A percentile compares a stretch with the other conserved stretches of the same genome.
These are phyloP conservation scores for Arizona elegans DNA, from an alignment of 2,113 vertebrate genomes.

Conservation along the genomic window DNA sequence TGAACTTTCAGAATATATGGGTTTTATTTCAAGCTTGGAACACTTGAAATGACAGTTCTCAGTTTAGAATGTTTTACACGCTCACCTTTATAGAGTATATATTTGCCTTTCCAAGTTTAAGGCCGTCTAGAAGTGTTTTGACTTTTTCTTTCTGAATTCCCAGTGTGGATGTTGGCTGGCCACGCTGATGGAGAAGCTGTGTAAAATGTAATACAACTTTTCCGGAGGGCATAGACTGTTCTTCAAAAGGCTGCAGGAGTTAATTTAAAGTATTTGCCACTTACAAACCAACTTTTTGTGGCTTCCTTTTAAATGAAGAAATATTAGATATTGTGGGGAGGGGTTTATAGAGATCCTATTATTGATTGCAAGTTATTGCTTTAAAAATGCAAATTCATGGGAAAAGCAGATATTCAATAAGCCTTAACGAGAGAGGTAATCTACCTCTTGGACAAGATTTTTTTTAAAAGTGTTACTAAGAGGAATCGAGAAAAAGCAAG, in stretches of 20 bases:
- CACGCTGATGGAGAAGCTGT: background rate
- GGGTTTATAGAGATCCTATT: background rate
- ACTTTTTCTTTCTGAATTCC: background rate
- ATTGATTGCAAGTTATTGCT: background rate
- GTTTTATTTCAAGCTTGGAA: background rate
- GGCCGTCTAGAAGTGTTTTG: background rate
- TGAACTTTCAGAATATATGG: background rate
- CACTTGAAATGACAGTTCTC: background rate
- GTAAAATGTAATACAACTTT: background rate
- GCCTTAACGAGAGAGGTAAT: background rate
- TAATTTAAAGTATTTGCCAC: background rate
- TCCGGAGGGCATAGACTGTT: background rate
- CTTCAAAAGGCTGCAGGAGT: background rate
- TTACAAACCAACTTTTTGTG: background rate
- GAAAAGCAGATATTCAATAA: background rate
- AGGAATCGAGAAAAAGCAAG: background rate
- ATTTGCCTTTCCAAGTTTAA: background rate
- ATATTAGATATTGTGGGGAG: background rate
- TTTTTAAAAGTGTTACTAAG: background rate
- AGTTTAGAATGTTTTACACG: background rate
- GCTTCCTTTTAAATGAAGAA: background rate
- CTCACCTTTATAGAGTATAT: background rate
- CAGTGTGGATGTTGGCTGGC: background rate
- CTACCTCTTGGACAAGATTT: background rate
- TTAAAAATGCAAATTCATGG: background rate